Base-by-base conservation (phyloP, 2,113 vertebrate genomes). In the Cyanoramphus novaezelandiae region DNA sequence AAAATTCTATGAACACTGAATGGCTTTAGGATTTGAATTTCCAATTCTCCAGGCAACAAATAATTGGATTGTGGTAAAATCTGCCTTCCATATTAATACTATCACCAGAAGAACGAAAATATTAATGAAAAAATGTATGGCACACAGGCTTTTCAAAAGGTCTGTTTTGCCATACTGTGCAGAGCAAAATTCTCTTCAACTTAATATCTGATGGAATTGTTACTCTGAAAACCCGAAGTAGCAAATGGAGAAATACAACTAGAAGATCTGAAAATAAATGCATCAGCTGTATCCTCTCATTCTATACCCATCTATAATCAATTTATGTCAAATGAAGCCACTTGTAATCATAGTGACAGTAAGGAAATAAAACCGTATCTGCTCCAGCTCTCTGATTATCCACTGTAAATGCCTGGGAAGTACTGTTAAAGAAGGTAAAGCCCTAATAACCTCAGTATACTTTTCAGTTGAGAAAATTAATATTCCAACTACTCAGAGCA, bases 1-100 rank as follows among this genome's bases (percentile, higher is more conserved):
- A 94, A 95, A 97, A 95, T 82, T 92, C 83, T 87, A 55, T 46
- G 49, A 87, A 94, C 96, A 97, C 35, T 52, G 85, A 92, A 87
- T 7, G n/a, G 81, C 79, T 85, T 96, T 67, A 82, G 64, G 70
- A 46, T 35, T 84, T 49, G 23, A 87, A 55, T 88, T 88, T 92
- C 33, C 43, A 86, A 2, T 69, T 92, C 77, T 91, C 57, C 49
- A 81, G 86, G 43, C 43, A 89, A 82, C 27, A 50, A 62, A 59
- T 86, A 94, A 94, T 27, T 77, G 55, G 55, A 85, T 7, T 91
- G 69, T 63, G 72, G 60, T 60, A 93, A 97, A 90, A 86, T 70
- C 43, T 90, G 59, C 41, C 55, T 92, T 96, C 82, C 41, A 64
- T 81, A 71, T 59, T 96, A 96, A 87, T 77, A 82, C 25, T 68